Conservation (phyloP, 92 coral and sea anemone genomes). For the Pocillopora meandrina region DNA sequence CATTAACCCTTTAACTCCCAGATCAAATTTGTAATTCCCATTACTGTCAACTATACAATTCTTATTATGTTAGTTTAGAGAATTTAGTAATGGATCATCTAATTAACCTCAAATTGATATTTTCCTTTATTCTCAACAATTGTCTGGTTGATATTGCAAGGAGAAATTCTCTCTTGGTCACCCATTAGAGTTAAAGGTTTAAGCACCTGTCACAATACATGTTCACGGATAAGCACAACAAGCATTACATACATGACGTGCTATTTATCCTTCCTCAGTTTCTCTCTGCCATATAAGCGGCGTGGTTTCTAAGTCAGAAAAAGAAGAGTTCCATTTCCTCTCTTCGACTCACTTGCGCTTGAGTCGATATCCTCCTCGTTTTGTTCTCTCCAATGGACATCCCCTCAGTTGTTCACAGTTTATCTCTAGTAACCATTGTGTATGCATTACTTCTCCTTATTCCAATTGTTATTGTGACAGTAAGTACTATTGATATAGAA, state of each 20-base stretch:
- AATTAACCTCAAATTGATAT: no score
- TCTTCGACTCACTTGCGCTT: not conserved
- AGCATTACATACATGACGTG: not conserved
- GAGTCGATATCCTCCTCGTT: not conserved
- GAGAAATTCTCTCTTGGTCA: no score
- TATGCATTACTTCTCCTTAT: constrained; percentile 39
- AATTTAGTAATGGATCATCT: no score
- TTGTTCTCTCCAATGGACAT: constrained; percentile 35
- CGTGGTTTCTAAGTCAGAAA: constrained; percentile 19
- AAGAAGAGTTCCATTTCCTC: not conserved
- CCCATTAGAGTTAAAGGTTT: no score
- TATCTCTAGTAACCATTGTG: constrained; percentile 30
- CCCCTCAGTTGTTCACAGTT: constrained; percentile 24
- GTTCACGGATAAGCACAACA: no score
- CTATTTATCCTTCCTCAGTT: not conserved
- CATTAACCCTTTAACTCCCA: no score
- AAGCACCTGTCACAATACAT: no score
- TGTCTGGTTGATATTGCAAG: no score
- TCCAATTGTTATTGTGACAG: constrained; percentile 43
- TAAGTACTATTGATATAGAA: constrained; percentile 1
- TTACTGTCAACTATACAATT: no score
- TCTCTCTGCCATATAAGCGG: not conserved
- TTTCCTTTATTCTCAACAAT: no score
- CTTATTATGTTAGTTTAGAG: no score
- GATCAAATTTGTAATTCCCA: no score